Conservation (phyloP, 2,113 vertebrate genomes). For the Halichoerus grypus region DNA sequence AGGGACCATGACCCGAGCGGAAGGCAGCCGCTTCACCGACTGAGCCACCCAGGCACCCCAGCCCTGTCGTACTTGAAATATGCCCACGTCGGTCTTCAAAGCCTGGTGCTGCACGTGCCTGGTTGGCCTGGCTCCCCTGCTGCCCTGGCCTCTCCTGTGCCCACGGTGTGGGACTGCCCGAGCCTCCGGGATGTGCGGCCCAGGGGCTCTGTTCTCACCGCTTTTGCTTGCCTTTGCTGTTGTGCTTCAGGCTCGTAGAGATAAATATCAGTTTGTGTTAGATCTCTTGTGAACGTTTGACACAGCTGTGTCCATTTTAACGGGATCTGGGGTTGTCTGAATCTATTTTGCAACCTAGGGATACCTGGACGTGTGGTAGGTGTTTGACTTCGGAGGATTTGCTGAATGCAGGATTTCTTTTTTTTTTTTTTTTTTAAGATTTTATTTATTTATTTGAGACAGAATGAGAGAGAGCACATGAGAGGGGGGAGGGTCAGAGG, state of each 20-base stretch:
- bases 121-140: background rate
- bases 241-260: background rate
- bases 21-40: background rate
- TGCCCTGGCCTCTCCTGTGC: background rate
- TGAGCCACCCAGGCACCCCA: too few relatives aligned
- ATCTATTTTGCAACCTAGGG: background rate
- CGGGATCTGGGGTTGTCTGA: background rate
- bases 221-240: background rate
- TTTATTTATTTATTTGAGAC: too few relatives aligned
- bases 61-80: background rate
- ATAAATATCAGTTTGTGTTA: background rate
- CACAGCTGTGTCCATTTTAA: background rate
- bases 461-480: too few relatives aligned
- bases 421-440: too few relatives aligned
- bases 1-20: background rate
- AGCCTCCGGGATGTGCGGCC: background rate
- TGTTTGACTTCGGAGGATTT: background rate
- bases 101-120: accelerated
- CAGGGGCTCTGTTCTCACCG: background rate
- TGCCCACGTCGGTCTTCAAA: background rate
- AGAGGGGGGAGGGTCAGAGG: too few relatives aligned
- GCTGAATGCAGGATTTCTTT: too few relatives aligned
- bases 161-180: background rate
- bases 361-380: background rate
- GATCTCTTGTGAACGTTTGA: background rate